Percentiles rank a stretch among this genome's conserved stretches.
Conservation (phyloP, 2,888 invertebrate species). For the Latrodectus hesperus region DNA sequence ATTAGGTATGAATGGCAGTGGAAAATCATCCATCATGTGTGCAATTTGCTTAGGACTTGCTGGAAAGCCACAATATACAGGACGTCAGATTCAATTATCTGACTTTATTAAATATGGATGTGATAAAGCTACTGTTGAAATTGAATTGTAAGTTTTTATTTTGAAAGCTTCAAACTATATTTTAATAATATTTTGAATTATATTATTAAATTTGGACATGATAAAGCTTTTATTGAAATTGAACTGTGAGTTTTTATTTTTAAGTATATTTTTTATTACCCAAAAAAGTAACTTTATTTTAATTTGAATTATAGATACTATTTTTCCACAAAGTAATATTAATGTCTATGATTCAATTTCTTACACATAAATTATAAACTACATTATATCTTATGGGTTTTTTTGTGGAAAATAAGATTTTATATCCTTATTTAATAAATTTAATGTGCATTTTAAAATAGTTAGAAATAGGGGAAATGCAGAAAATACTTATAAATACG, state of each 20-base stretch:
- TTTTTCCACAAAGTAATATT: no score
- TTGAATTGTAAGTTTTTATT: constrained; percentile 80
- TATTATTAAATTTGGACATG: not conserved
- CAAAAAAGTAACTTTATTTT: not conserved
- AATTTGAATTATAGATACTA: not conserved
- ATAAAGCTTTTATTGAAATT: not conserved
- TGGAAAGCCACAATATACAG: constrained; percentile 83
- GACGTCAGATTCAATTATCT: constrained; percentile 46
- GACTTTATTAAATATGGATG: constrained; percentile 87
- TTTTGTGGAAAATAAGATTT: no score
- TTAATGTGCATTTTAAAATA: no score
- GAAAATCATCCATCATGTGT: constrained; percentile 94
- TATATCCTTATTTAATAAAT: no score
- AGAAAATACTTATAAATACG: no score
- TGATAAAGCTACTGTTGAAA: constrained; percentile 81
- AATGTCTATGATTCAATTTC: no score
- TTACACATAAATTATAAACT: no score
- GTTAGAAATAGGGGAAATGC: no score
- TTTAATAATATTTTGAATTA: not conserved
- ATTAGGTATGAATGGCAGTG: constrained; percentile 95
- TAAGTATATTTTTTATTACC: not conserved
- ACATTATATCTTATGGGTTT: no score
- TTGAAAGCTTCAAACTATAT: not conserved
- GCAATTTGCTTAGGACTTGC: constrained; percentile 93
- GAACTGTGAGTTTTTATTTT: not conserved